phyloP scores from a whole-genome alignment of 1,140 invertebrate genomes.

The Drosophila asahinai region DNA sequence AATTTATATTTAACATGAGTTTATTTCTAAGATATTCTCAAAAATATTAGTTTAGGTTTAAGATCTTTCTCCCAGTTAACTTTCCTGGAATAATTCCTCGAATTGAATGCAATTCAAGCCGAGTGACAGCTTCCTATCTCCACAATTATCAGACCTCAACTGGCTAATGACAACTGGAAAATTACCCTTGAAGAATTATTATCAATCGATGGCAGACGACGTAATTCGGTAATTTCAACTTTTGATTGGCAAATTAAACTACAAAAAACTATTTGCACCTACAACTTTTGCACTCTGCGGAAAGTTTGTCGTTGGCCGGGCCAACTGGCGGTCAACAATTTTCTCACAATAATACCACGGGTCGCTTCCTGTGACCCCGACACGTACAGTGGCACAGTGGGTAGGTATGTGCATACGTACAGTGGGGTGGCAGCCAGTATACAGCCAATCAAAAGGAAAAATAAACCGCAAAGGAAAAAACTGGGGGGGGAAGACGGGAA shows the following conservation, averaged over 20 bases:
- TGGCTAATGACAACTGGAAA: constrained; percentile 27
- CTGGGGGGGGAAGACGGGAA: not conserved
- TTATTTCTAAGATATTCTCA: not conserved
- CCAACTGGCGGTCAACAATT: constrained; percentile 49
- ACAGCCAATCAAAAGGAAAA: constrained; percentile 69
- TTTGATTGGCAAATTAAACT: constrained; percentile 64
- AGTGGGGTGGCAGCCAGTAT: constrained; percentile 7
- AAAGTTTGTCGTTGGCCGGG: constrained; percentile 46
- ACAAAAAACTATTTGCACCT: constrained; percentile 57
- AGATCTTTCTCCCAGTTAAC: not conserved
- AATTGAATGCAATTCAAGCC: constrained; percentile 3
- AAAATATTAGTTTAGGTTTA: not conserved
- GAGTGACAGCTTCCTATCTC: constrained; percentile 4
- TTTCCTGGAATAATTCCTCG: not conserved
- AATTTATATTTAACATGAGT: not conserved
- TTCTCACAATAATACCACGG: constrained; percentile 54
- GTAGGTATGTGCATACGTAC: not conserved
- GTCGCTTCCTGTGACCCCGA: constrained; percentile 73
- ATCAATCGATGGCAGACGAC: constrained; percentile 27
- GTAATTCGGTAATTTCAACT: constrained; percentile 59
- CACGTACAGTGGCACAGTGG: constrained; percentile 44
- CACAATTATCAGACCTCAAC: constrained; percentile 8
- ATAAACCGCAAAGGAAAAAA: constrained; percentile 45
- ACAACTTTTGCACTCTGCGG: constrained; percentile 50
- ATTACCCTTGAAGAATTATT: constrained; percentile 22